A percentile compares a stretch with the other conserved stretches of the same genome.
These are phyloP conservation scores for Drosophila buzzatii DNA, from an alignment of 2,888 invertebrate species.

Conservation along the genomic window DNA sequence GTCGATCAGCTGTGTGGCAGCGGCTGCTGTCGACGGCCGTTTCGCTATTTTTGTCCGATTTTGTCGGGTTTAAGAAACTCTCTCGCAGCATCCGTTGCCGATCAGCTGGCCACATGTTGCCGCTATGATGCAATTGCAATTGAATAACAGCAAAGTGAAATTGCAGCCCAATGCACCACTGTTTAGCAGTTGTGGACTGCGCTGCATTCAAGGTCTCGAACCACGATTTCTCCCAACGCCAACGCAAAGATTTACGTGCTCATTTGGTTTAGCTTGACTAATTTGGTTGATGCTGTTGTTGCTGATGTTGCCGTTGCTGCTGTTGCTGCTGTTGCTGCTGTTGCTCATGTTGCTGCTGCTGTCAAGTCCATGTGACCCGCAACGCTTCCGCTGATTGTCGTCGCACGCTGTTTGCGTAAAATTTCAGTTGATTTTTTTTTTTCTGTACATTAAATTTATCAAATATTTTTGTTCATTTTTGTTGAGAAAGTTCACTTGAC, in stretches of 20 bases:
- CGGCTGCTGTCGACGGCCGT: constrained; percentile 55
- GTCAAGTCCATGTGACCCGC: constrained; percentile 62
- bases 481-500: constrained; percentile 63
- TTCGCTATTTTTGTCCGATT: constrained; percentile 62
- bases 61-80: constrained; percentile 82
- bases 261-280: constrained; percentile 67
- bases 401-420: constrained; percentile 59
- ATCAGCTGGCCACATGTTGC: constrained; percentile 60
- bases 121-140: constrained; percentile 78
- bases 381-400: constrained; percentile 80
- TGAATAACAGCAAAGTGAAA: constrained; percentile 75
- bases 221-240: constrained; percentile 74
- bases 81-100: constrained; percentile 58
- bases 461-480: constrained; percentile 27
- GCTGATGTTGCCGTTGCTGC: constrained; percentile 17
- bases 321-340: constrained; percentile 13
- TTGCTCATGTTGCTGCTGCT: constrained; percentile 4
- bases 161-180: constrained; percentile 52
- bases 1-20: constrained; percentile 70
- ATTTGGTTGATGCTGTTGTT: constrained; percentile 47
- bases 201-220: constrained; percentile 75
- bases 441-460: constrained; percentile 51
- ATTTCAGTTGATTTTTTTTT: constrained; percentile 63
- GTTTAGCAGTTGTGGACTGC: constrained; percentile 7
- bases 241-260: constrained; percentile 71